Base-by-base conservation (phyloP, 2,888 invertebrate species). In the Dicranocentrus wangi region DNA sequence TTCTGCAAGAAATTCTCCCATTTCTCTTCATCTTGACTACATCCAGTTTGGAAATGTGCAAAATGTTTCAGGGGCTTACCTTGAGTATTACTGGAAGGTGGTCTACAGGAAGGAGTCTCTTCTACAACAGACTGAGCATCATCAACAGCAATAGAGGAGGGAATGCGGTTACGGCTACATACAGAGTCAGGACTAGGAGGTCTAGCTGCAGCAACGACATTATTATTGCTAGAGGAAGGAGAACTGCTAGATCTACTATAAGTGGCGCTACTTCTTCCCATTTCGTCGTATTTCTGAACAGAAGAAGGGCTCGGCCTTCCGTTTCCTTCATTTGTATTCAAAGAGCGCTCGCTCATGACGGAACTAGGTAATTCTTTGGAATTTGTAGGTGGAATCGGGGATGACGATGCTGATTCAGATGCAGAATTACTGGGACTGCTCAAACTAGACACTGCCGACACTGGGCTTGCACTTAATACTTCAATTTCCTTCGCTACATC, bases 1-100 rank as follows among this genome's bases (percentile, higher is more conserved):
- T 81, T 83, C 39, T 82, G 72, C 27, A 86, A 75, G 63, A 86
- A 86, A 55, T 68, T 73, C 71, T 84, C 85, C 86, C 85, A 86
- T 55, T 82, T 76, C 63, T 82, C 83, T 51, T 73, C 81, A 70
- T 83, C 78, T 47, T 70, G 72, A 53, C 66, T 76, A 58, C 55
- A 21, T 43, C 58, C 60, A 19, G 68, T 25, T 70, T 77, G 63
- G 75, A 82, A 82, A 69, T 81, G 66, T 70, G 77, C 61, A 19
- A 79, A 66, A 68, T 58, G 43, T 77, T 81, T 77, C 21, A 66
- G 47, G 66, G 68, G 78, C 84, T 84, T 85, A 84, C 85, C 85
- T 85, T 84, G 85, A 83, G 81, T 78, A 83, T 82, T 84, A 77
- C 70, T 81, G 82, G 81, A 68, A 79, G 77, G 51, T 63, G 73